Evolutionary conservation across 2,888 invertebrate genomes (phyloP), one percentile per base, ranked within the genome.

Genomic region (Andrena flavipes): DNA sequence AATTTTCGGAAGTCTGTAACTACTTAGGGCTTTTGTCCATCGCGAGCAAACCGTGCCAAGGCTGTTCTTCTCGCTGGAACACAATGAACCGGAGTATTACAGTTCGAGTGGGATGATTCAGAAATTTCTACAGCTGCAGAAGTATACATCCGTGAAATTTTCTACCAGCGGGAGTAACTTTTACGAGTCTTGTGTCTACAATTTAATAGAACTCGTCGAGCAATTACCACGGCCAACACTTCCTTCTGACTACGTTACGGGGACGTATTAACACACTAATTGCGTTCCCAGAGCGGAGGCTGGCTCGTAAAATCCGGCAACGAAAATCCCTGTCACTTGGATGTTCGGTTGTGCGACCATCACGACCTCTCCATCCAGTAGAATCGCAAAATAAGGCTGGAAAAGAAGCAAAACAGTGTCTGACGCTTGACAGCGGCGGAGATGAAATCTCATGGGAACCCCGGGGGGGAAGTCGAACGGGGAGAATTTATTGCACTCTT

Each of bases 101-200:
- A 75, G 30, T 72, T 75, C 77, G 49, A 69, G 64, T 30, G 77
- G 69, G 81, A 77, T 82, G 63, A 77, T 69, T 74, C 51, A 13
- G 42, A 42, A 42, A 42, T 42, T 42, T 42, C 42, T 4, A 13
- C 13, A 42, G 42, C 42, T 20, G 8, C 54, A 2, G 20, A 54
- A 51, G 20, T 54, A 8, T 54, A 8, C 54, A 20, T 63, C 26
- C n/a, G 35, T 30, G 2, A 48, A 48, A 5, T 10, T 51, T 6
- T 0, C 30, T 51, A 13, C 51, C 2, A 10, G 16, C 30, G 16
- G 3, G 2, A 20, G 33, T 56, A 56, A 63, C 63, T 63, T 72
- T 73, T 54, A 16, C 63, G n/a, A 54, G 26, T 23, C 64, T 29
- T n/a, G 10, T 60, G 49, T 51, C 80, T 63, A 59, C 59, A 35